Percentiles rank a stretch among this genome's conserved stretches.
phyloP scores from a whole-genome alignment of 2,113 vertebrate species.

The Malaclemys terrapin region DNA sequence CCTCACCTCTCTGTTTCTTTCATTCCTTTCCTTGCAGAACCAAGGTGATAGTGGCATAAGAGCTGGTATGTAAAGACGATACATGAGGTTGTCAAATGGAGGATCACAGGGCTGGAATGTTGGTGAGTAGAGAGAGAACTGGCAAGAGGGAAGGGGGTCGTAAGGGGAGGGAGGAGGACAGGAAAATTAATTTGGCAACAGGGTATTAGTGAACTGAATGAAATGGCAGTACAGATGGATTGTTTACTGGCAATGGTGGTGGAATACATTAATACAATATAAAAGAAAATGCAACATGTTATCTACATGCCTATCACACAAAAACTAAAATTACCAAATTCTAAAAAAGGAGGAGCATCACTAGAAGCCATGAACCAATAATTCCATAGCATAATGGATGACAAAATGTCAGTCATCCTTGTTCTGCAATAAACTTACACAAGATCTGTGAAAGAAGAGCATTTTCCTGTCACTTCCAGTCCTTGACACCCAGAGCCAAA shows the following conservation, averaged over 20 bases:
- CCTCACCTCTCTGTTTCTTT: not conserved
- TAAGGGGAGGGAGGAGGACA: not conserved
- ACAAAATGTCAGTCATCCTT: not conserved
- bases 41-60: not conserved
- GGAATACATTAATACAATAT: not conserved
- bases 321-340: not conserved
- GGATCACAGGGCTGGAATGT: not conserved
- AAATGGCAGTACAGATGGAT: not conserved
- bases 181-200: not conserved
- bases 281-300: not conserved
- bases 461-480: not conserved
- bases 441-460: not conserved
- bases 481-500: not conserved
- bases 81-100: fast-evolving
- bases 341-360: not conserved
- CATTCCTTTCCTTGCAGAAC: not conserved
- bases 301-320: not conserved
- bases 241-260: not conserved
- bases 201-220: not conserved
- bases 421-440: not conserved
- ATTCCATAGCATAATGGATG: not conserved
- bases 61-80: not conserved
- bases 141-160: not conserved
- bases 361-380: not conserved
- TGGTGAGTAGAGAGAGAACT: fast-evolving